phyloP scores from a whole-genome alignment of 2,113 vertebrate genomes.

The Geococcyx californianus region DNA sequence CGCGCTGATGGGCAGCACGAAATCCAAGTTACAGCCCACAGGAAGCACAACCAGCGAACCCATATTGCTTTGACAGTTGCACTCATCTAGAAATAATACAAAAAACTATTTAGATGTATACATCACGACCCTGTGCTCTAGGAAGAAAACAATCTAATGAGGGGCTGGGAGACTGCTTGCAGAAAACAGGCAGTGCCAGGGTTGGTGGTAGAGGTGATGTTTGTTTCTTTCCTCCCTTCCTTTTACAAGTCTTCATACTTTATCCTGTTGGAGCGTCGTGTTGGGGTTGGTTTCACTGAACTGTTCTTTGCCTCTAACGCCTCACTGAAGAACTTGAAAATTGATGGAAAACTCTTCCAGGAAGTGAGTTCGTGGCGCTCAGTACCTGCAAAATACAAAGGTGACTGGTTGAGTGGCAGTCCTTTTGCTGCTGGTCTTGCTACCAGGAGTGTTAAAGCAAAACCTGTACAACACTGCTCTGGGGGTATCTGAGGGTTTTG shows the following conservation, averaged over 20 bases:
- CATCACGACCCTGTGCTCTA: slow-evolving; percentile 82
- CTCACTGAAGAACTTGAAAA: slow-evolving; percentile 90
- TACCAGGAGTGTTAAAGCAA: background rate
- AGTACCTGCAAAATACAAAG: slow-evolving; percentile 81
- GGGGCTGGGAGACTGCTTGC: slow-evolving; percentile 62
- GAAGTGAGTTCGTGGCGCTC: slow-evolving; percentile 95
- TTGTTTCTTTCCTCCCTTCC: background rate
- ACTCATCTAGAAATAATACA: slow-evolving; percentile 96
- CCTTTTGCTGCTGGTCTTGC: fast-evolving
- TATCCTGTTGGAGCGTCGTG: slow-evolving; percentile 88
- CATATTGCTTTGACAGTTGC: slow-evolving; percentile 98
- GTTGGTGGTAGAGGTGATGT: background rate
- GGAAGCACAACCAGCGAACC: slow-evolving; percentile 88
- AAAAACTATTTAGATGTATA: slow-evolving; percentile 92
- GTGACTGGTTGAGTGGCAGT: background rate
- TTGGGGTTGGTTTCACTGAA: slow-evolving; percentile 77
- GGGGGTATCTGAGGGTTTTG: fast-evolving
- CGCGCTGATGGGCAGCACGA: slow-evolving; percentile 80
- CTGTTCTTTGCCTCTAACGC: slow-evolving; percentile 82
- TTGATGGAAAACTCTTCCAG: slow-evolving; percentile 93
- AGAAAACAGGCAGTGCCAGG: slow-evolving; percentile 32
- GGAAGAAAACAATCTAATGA: slow-evolving; percentile 85
- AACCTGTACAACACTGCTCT: background rate
- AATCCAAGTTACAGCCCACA: slow-evolving; percentile 84
- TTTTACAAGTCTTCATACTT: slow-evolving; percentile 89